Conservation (phyloP, 1,140 invertebrate genomes). For the Cylas formicarius region DNA sequence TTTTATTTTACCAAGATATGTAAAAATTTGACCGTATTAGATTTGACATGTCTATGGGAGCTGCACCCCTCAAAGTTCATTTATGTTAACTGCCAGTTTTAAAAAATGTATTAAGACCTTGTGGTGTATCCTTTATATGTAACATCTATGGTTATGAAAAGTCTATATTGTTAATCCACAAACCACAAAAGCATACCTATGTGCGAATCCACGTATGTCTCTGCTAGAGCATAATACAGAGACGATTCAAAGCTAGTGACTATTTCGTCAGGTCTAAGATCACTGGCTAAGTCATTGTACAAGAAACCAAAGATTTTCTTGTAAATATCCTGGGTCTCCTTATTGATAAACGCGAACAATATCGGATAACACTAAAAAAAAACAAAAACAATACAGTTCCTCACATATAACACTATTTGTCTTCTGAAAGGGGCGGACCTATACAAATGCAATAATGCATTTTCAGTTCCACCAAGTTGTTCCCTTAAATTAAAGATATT, state of each 20-base stretch:
- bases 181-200: slow-evolving; percentile 25
- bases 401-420: background rate
- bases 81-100: too few species aligned
- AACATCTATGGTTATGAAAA: too few species aligned
- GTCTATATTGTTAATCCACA: background rate
- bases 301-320: slow-evolving; percentile 31
- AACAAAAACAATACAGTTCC: slow-evolving; percentile 1
- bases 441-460: background rate
- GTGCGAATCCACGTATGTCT: slow-evolving; percentile 31
- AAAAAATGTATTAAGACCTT: too few species aligned
- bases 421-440: background rate
- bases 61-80: too few species aligned
- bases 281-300: slow-evolving; percentile 26
- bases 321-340: slow-evolving; percentile 32
- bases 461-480: background rate
- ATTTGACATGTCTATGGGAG: too few species aligned
- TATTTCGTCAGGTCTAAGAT: slow-evolving; percentile 33
- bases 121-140: too few species aligned
- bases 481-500: background rate
- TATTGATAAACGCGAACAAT: slow-evolving; percentile 32
- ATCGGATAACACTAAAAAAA: slow-evolving; percentile 35
- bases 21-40: too few species aligned
- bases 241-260: slow-evolving; percentile 35
- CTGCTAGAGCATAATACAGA: slow-evolving; percentile 34
- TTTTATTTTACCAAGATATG: too few species aligned